Base-by-base conservation (phyloP, 2,113 vertebrate genomes). In the Coregonus clupeaformis region DNA sequence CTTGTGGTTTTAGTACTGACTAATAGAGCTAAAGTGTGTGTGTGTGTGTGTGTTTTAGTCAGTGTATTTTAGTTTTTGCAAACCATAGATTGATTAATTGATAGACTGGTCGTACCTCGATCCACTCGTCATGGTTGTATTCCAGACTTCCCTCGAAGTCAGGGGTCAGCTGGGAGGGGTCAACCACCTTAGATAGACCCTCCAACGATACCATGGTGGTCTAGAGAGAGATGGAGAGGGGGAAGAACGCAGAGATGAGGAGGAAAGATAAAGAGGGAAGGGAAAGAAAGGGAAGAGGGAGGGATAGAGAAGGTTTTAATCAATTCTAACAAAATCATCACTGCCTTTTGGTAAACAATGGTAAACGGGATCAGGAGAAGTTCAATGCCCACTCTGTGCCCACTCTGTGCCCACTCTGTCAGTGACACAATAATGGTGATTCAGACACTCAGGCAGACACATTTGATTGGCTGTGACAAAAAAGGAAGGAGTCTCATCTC, bases 111-210 rank as follows among this genome's bases (percentile, higher is more conserved):
- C 20, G 0, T 29, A 92, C 91, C 90, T 98, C 97, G 74, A 99
- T 99, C 98, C 98, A 99, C 73, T 99, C 98, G 69, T 99, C 98
- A 0, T 99, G 98, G 92, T 99, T 99, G 89, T 99, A 99, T 66
- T 98, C 97, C 90, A 99, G 92, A 87, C 97, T 97, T 89, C 98
- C 98, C 42, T 99, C 98, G 24, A 99, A 99, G 92, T 99, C 98
- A 0, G 97, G 89, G 0, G 98, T 99, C 81, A 99, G 94, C 90
- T 99, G 98, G 83, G 97, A 98, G 75, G 97, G 97, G 90, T 99
- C 98, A 80, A 99, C 98, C 77, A 99, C 95, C 92, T 99, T 99
- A 82, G 97, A 97, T 82, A 99, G 95, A 90, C 98, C 98, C 92
- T 99, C 98, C 85, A 99, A 89, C 80, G 98, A 99, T 88, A 99